phyloP scores from a whole-genome alignment of 2,797 vertebrate genomes.

The Iguana delicatissima region DNA sequence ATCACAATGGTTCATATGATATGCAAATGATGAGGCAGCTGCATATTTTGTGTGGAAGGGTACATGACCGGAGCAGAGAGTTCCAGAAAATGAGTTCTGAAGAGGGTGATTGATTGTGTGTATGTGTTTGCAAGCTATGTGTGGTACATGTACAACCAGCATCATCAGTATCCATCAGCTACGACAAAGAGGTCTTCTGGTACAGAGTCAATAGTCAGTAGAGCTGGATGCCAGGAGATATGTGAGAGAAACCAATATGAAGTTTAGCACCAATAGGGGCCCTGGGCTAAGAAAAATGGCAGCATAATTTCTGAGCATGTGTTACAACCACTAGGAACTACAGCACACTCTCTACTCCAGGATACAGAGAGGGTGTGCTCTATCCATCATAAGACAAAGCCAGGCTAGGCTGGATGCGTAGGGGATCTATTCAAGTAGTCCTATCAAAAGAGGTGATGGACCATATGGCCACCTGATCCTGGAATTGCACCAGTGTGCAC shows the following conservation, averaged over 20 bases:
- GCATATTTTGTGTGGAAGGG: neutral
- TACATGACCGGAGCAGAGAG: no score
- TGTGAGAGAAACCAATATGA: neutral
- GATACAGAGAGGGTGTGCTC: neutral
- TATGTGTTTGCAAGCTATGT: neutral
- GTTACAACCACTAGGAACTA: neutral
- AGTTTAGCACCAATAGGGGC: neutral
- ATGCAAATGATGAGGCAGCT: neutral
- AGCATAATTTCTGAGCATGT: neutral
- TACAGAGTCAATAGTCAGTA: neutral
- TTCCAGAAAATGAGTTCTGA: neutral
- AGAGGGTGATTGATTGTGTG: neutral
- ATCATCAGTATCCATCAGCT: neutral
- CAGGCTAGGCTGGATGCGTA: neutral
- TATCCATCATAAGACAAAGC: neutral
- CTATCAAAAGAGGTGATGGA: neutral
- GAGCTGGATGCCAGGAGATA: neutral
- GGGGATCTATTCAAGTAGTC: neutral
- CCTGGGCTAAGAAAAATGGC: neutral
- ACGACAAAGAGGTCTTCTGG: neutral
- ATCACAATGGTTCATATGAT: neutral
- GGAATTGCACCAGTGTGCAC: neutral
- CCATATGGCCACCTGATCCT: neutral
- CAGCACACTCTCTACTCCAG: neutral
- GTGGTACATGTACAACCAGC: neutral